Evolutionary conservation across 2,797 vertebrate species (phyloP).

Genomic region (Mormyrops attenuatus): DNA sequence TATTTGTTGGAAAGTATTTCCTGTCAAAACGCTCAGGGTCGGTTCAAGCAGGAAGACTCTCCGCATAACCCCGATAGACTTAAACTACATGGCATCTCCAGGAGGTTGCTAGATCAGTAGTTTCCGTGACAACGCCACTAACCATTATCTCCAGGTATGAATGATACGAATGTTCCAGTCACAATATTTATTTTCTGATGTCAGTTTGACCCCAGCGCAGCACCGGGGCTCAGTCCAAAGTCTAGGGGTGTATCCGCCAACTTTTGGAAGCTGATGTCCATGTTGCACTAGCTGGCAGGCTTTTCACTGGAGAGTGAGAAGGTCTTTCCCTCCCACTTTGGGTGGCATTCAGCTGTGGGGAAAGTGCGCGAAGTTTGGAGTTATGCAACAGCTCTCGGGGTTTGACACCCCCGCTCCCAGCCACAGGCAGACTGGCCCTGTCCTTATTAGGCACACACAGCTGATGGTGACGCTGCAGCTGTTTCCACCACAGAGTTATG

Average conservation of each 20-base stretch:
- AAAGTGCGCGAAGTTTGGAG: not conserved
- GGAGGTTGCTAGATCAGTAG: not conserved
- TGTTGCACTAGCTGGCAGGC: not conserved
- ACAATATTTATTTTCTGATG: not conserved
- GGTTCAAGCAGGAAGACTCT: not conserved
- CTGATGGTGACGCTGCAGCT: slow-evolving; percentile 30
- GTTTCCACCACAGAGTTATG: slow-evolving; percentile 13
- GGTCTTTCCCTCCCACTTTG: not conserved
- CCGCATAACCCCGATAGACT: not conserved
- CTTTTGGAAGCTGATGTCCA: not conserved
- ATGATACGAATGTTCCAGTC: not conserved
- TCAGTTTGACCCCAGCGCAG: not conserved
- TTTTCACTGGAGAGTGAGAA: not conserved
- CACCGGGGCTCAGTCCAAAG: not conserved
- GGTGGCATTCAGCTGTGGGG: not conserved
- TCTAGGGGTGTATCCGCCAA: not conserved
- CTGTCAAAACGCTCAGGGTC: not conserved
- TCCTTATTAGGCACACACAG: slow-evolving; percentile 58
- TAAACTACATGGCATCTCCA: not conserved
- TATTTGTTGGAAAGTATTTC: not conserved
- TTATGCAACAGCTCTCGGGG: not conserved
- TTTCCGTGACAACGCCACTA: not conserved
- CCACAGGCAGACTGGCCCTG: slow-evolving; percentile 45
- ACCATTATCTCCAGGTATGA: not conserved
- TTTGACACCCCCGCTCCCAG: not conserved